Base-by-base conservation (phyloP, 1,140 invertebrate genomes). In the Ceratina calcarata region DNA sequence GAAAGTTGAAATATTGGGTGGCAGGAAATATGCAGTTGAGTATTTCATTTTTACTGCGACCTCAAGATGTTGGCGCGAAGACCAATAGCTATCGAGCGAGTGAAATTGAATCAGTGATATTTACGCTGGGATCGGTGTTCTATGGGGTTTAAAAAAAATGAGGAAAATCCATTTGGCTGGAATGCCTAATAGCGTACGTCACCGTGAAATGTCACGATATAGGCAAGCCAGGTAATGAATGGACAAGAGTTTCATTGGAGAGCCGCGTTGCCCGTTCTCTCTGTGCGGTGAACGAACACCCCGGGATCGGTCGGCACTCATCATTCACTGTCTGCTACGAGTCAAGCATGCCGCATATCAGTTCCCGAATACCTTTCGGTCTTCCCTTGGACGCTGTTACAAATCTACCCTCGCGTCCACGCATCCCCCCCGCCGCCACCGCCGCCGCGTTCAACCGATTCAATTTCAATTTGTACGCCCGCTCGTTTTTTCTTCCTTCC, bases 321-420 rank as follows among this genome's bases (percentile, higher is more conserved):
- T 86, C 85, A 82, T 70, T 86, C 85, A 86, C 76, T 83, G 85
- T 86, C 84, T 70, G 79, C 81, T 83, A 62, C 77, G 84, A 86
- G 78, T 85, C 85, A 74, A 81, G 81, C 85, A 74, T 85, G 67
- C 78, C 81, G 81, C 77, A 80, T 80, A 86, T 87, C 85, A 79
- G 82, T 87, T 87, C 83, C 81, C 85, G 80, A 78, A 78, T 68
- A 66, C 61, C 81, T 62, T 82, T 74, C 78, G 71, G 66, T 70
- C 65, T 70, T 86, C 85, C 78, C 80, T 86, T 72, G 77, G 77
- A 69, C 61, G 60, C 70, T 60, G 65, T 67, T 80, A 71, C 77
- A 81, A 86, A 86, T 86, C 82, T 78, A 67, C 71, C 60, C 68
- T 72, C 18, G 61, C 69, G 32, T 45, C 58, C 12, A 51, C 55